Evolutionary conservation across 1,140 invertebrate species (phyloP), one percentile per base, ranked within the genome.

Genomic region (Aphaenogaster ashmeadi): DNA sequence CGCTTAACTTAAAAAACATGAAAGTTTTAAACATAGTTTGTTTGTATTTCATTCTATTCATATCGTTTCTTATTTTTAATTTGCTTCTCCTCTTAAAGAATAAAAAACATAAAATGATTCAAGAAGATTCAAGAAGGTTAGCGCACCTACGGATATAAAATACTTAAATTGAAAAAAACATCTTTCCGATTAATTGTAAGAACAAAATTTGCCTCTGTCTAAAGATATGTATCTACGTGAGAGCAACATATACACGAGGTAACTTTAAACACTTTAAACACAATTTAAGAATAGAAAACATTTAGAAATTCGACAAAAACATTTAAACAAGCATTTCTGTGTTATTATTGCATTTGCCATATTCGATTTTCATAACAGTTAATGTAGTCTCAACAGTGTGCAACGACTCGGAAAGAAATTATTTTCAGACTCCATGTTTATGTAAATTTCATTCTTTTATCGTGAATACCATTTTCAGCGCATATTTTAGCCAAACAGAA

Each of bases 391-490:
- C n/a, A 67, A 80, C 60, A 67, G 4, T 66, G 44, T 41, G 38
- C 8, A 38, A 66, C 60, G 33, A 47, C 15, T 62, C 44, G 18
- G 27, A 79, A 79, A 66, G 18, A 15, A 79, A 27, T 3, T 62
- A 79, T 52, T 67, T 44, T 64, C 44, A 79, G 11, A 52, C 11
- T 47, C 44, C 33, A 50, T 66, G n/a, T 67, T 80, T 80, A 80
- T 67, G 33, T 38, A 80, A 80, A 80, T 80, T 80, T 64, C 13
- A 79, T 9, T 36, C 60, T 18, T 38, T 80, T 52, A n/a, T 67
- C 44, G 4, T n/a, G 13, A 27, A 27, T 52, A 52, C 0, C 44
- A 67, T 3, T 79, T 66, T 15, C 7, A 47, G n/a, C n/a, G n/a
- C n/a, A 67, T 15, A 67, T 80, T 67, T 67, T 27, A 50, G 18